Conservation (phyloP, 2,113 vertebrate genomes). For the Alethe diademata region DNA sequence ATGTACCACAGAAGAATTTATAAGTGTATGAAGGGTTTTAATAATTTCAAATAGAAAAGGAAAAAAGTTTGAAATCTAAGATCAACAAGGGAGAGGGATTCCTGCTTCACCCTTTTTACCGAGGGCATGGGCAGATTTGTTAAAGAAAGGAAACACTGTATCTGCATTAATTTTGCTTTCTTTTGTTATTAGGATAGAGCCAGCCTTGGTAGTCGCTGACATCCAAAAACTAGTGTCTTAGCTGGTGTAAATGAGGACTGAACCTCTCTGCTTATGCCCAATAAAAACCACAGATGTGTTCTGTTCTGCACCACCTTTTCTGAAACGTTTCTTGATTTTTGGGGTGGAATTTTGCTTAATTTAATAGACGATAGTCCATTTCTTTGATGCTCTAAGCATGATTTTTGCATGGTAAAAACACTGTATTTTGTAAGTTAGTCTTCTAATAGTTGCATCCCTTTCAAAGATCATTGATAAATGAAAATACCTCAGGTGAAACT, state of each 20-base stretch:
- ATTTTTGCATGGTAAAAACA: background rate
- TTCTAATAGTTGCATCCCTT: background rate
- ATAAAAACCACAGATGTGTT: background rate
- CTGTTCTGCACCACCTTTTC: background rate
- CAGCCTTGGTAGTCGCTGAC: background rate
- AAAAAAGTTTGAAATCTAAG: background rate
- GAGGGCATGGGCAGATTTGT: background rate
- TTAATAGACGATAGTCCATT: background rate
- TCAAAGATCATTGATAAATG: background rate
- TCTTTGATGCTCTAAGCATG: background rate
- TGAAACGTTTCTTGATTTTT: background rate
- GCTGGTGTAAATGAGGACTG: background rate
- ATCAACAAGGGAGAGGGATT: background rate
- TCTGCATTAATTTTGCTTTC: background rate
- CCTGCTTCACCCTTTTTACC: conserved; percentile 1
- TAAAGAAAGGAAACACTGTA: background rate
- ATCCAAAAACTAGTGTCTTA: background rate
- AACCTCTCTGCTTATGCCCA: background rate
- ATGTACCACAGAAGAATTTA: conserved; percentile 7
- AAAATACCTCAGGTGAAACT: background rate
- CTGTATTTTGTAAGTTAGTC: background rate
- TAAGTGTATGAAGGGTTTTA: conserved; percentile 7
- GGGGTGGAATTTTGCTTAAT: background rate
- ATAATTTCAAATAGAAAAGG: background rate
- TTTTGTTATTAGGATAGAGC: background rate